Base-by-base conservation (phyloP, 1,140 invertebrate species). In the Helicorthomorpha holstii region DNA sequence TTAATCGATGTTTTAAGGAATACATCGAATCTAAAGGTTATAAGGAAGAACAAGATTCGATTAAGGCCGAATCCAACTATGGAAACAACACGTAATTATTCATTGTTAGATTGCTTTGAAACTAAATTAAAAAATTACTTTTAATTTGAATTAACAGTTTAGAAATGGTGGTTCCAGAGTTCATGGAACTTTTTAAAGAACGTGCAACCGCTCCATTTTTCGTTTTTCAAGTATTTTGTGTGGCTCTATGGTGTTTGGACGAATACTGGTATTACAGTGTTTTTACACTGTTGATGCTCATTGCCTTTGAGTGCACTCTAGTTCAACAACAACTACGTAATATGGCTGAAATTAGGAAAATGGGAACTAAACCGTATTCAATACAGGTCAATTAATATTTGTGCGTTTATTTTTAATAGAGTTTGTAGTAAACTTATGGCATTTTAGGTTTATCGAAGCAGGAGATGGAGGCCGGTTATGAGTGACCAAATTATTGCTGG, bases 281-380 rank as follows among this genome's bases (percentile, higher is more conserved):
- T 26, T 98, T 99, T 64, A 99, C 96, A 0, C 74, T 99, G 1
- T 75, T 94, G 45, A 98, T 99, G 95, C 75, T 99, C 34, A 78
- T 98, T 23, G 81, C 92, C 57, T 99, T 99, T 68, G 96, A 99
- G 66, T 96, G 90, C 57, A 98, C 93, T 3, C 75, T 99, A 25
- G 95, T 99, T 1, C 92, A 97, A 61, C 95, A 99, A 63, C 96
- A 99, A 64, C 63, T 98, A 3, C 73, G 86, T 58, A 98, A 99
- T 66, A 95, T 99, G 89, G 81, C 89, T n/a, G 93, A 97, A 71
- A 98, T 99, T 58, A 75, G 94, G n/a, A 93, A 96, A 72, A 98
- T 99, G 95, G 95, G 94, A 19, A 98, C 94, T 59, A 94, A 94
- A 69, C 90, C 93, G 0, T 95, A 94, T 64, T 75, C 78, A 53